Conservation (phyloP, 2,797 vertebrate species). For the Hybognathus amarus region DNA sequence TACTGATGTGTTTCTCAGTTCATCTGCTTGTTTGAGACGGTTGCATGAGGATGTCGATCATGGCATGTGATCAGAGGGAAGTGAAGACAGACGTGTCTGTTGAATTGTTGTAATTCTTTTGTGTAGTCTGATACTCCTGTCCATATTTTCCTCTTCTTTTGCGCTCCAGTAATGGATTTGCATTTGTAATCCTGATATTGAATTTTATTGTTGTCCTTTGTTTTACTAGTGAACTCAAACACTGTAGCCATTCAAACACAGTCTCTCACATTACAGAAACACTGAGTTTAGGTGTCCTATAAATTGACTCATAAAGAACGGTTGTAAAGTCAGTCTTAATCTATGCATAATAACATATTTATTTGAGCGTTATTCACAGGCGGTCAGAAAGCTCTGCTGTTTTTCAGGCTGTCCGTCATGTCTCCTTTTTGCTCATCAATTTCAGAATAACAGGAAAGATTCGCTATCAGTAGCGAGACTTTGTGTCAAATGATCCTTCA, state of each 20-base stretch:
- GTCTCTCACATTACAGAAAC: background rate
- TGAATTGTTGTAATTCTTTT: background rate
- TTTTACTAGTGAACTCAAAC: background rate
- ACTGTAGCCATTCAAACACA: background rate
- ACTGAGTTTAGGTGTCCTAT: background rate
- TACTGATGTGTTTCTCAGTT: background rate
- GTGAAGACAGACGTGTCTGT: constrained; percentile 18
- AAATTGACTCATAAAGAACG: background rate
- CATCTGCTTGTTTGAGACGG: background rate
- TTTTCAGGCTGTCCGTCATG: background rate
- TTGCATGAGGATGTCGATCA: constrained; percentile 5
- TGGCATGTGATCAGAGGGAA: constrained; percentile 35
- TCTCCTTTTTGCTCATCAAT: background rate
- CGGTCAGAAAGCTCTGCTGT: background rate
- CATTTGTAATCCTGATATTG: background rate
- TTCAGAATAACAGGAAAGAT: constrained; percentile 21
- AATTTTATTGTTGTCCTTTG: background rate
- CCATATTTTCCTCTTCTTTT: background rate
- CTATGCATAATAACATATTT: background rate
- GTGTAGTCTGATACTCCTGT: background rate
- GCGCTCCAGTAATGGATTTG: background rate
- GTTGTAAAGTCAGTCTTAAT: background rate
- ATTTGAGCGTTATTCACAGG: background rate
- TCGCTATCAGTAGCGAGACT: background rate
- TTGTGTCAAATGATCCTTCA: no score